Evolutionary conservation across 2,888 invertebrate species (phyloP).

Genomic region (Oxystoma pomonae): DNA sequence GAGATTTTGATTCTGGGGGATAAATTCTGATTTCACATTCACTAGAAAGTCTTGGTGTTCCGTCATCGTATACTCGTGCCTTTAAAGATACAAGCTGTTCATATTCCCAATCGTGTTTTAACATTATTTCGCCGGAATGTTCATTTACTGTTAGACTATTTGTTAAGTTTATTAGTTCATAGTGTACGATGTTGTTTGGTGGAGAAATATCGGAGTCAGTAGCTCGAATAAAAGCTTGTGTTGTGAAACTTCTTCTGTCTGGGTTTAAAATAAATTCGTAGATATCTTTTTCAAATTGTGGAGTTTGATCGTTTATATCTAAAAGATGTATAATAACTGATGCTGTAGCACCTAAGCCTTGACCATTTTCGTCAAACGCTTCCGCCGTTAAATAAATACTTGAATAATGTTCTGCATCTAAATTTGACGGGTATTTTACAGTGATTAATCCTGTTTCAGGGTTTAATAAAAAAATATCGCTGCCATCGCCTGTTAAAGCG

Average conservation of each 20-base stretch:
- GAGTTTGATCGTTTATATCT: constrained; percentile 54
- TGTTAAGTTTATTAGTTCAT: constrained; percentile 74
- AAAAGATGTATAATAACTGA: constrained; percentile 71
- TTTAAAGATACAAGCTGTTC: constrained; percentile 58
- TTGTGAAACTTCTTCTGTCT: constrained; percentile 69
- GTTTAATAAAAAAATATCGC: constrained; percentile 75
- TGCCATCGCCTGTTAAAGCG: constrained; percentile 52
- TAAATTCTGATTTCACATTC: constrained; percentile 61
- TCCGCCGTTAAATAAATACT: constrained; percentile 77
- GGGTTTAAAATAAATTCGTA: constrained; percentile 79
- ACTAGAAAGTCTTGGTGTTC: constrained; percentile 71
- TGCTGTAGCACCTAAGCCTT: constrained; percentile 70
- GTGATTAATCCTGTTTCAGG: constrained; percentile 75
- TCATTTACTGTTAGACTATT: constrained; percentile 68
- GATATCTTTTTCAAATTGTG: constrained; percentile 71
- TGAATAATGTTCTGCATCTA: constrained; percentile 79
- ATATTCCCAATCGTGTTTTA: constrained; percentile 50
- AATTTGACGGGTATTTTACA: constrained; percentile 68
- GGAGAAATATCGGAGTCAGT: constrained; percentile 76
- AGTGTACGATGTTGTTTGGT: constrained; percentile 82
- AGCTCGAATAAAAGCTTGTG: constrained; percentile 70
- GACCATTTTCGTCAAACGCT: constrained; percentile 83
- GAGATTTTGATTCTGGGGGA: constrained; percentile 70
- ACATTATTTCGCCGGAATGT: constrained; percentile 68
- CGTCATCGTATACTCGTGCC: constrained; percentile 79